Conservation (phyloP, 2,888 invertebrate species). For the Clepsis dumicolana region DNA sequence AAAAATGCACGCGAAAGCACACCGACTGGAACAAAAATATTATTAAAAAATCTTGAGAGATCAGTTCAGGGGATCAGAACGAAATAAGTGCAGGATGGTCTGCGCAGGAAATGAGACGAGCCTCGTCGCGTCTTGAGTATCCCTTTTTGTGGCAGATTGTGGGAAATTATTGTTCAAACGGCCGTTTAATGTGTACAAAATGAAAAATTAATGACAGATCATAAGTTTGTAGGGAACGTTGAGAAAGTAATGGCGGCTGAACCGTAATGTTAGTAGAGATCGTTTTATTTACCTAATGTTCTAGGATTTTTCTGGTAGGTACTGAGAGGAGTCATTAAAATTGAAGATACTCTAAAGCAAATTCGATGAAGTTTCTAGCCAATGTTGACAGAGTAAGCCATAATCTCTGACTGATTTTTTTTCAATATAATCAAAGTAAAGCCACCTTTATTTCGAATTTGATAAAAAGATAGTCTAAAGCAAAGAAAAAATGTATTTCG, state of each 20-base stretch:
- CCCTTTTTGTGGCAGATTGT: slow-evolving; percentile 11
- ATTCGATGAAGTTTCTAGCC: no score
- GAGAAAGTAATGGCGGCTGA: not conserved
- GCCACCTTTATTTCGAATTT: not conserved
- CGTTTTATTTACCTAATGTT: not conserved
- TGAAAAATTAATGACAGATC: not conserved
- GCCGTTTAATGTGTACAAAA: not conserved
- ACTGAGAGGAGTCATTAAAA: no score
- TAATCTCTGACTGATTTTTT: no score
- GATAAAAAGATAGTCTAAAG: no score
- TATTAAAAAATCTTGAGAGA: no score
- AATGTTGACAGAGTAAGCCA: no score
- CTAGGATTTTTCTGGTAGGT: not conserved
- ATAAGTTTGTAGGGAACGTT: not conserved
- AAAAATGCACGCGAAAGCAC: no score
- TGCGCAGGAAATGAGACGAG: slow-evolving; percentile 26
- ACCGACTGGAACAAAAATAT: no score
- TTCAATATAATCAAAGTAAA: no score
- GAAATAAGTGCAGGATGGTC: slow-evolving; percentile 13
- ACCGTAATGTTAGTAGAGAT: not conserved
- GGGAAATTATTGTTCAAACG: slow-evolving; percentile 8
- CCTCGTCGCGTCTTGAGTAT: slow-evolving; percentile 3
- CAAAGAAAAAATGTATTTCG: not conserved
- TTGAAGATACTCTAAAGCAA: no score
- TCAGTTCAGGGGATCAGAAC: no score